Percentiles rank a stretch among this genome's conserved stretches.
These are phyloP conservation scores for Drosophila meridionalis DNA, from an alignment of 2,888 invertebrate species.

Conservation along the genomic window DNA sequence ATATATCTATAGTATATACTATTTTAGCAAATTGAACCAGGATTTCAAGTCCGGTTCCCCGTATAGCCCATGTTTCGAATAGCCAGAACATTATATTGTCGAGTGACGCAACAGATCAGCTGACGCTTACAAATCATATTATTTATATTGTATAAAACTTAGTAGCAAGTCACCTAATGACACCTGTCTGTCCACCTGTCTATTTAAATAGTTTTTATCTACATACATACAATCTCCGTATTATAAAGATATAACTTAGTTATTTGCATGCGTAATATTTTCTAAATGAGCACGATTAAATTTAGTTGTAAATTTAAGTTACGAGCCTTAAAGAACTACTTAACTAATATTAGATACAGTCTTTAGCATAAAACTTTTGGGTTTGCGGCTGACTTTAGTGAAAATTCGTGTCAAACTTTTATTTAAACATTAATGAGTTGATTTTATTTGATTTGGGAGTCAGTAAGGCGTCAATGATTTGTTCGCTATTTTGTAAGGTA, in stretches of 20 bases:
- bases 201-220: not conserved
- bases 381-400: not conserved
- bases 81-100: not conserved
- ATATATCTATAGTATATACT: not conserved
- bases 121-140: not conserved
- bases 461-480: not conserved
- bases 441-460: not conserved
- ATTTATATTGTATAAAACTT: not conserved
- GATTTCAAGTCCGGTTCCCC: not conserved
- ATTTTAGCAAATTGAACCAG: not conserved
- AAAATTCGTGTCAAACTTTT: not conserved
- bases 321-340: slow-evolving; percentile 1
- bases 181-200: not conserved
- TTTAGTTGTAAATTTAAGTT: slow-evolving; percentile 1
- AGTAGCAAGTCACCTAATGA: not conserved
- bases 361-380: not conserved
- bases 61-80: not conserved
- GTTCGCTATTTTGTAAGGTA: not conserved
- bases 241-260: slow-evolving; percentile 2
- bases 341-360: slow-evolving; percentile 5
- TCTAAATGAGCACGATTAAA: not conserved
- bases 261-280: not conserved
- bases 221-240: not conserved
- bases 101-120: not conserved
- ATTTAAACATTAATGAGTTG: not conserved